Base-by-base conservation (phyloP, 2,797 vertebrate genomes). In the Moxostoma hubbsi region DNA sequence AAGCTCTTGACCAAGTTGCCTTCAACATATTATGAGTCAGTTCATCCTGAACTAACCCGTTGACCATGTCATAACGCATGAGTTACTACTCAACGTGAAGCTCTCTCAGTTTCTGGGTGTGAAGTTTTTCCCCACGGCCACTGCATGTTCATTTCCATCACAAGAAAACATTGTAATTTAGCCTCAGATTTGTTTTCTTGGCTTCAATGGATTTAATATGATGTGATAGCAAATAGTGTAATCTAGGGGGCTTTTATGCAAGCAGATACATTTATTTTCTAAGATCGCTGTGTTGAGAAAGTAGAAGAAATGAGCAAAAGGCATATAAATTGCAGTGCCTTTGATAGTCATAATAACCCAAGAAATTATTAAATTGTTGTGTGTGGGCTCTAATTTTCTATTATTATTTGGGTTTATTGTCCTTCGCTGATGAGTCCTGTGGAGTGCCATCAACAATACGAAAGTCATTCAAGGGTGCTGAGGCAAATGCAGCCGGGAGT, bases 191-290 rank as follows among this genome's bases (percentile, higher is more conserved):
- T 66, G 50, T 58, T 74, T 53, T 80, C 36, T 59, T 75, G 63
- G 50, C 62, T 77, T 74, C 61, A 62, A 73, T 79, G 57, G 57
- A 64, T 81, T 75, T 77, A n/a, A 77, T 80, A 77, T 81, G 61
- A 16, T 57, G 61, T 73, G 73, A 63, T 75, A 64, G 73, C 69
- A 57, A 45, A 63, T n/a, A 73, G 49, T 63, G 70, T 57, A 70
- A 67, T 71, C 49, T 13, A 54, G 57, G n/a, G 62, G 57, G 64
- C 16, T 55, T 65, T 73, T 54, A 36, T 73, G 69, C 49, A 7
- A 63, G 43, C 43, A 16, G 45, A 62, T 61, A 55, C 58, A 73
- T 58, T 63, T 12, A 54, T 55, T 13, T 54, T 78, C 63, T 18
- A 68, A 68, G 65, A 43, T 54, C 18, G 9, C n/a, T n/a, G 51